phyloP scores from a whole-genome alignment of 1,140 invertebrate species.

The Drosophila tani region DNA sequence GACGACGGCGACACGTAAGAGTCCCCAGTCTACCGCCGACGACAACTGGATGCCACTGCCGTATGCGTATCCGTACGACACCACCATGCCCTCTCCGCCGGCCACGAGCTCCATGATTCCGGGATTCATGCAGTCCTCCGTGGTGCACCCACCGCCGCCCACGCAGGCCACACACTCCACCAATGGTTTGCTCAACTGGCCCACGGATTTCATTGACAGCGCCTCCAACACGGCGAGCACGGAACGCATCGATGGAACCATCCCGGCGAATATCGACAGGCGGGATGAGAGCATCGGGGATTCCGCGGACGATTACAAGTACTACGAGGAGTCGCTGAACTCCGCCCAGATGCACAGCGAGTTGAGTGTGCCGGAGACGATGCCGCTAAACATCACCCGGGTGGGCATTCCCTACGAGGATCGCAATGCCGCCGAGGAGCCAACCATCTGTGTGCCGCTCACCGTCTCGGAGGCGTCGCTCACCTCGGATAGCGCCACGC shows the following conservation, averaged over 20 bases:
- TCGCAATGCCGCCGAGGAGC: slow-evolving; percentile 69
- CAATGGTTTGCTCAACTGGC: slow-evolving; percentile 64
- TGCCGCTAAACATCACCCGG: slow-evolving; percentile 72
- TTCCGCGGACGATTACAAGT: slow-evolving; percentile 58
- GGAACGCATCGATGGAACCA: slow-evolving; percentile 27
- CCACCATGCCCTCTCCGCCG: slow-evolving; percentile 49
- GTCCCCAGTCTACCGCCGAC: slow-evolving; percentile 32
- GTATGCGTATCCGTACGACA: slow-evolving; percentile 69
- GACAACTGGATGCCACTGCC: slow-evolving; percentile 71
- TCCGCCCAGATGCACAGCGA: slow-evolving; percentile 68
- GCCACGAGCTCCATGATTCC: slow-evolving; percentile 24
- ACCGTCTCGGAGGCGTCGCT: slow-evolving; percentile 63
- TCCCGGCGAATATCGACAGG: slow-evolving; percentile 43
- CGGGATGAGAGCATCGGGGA: slow-evolving; percentile 48
- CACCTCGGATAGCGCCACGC: slow-evolving; percentile 41
- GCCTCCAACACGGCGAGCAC: slow-evolving; percentile 44
- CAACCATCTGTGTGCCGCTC: slow-evolving; percentile 75
- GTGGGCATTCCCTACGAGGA: slow-evolving; percentile 76
- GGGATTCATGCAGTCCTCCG: slow-evolving; percentile 36
- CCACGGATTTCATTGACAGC: slow-evolving; percentile 69
- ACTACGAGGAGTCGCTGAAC: slow-evolving; percentile 57
- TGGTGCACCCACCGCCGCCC: slow-evolving; percentile 14
- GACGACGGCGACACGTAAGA: slow-evolving; percentile 27
- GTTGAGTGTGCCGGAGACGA: slow-evolving; percentile 63
- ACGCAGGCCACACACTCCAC: slow-evolving; percentile 50